Conservation (phyloP, 2,797 vertebrate genomes). For the Halcyon smyrnensis region DNA sequence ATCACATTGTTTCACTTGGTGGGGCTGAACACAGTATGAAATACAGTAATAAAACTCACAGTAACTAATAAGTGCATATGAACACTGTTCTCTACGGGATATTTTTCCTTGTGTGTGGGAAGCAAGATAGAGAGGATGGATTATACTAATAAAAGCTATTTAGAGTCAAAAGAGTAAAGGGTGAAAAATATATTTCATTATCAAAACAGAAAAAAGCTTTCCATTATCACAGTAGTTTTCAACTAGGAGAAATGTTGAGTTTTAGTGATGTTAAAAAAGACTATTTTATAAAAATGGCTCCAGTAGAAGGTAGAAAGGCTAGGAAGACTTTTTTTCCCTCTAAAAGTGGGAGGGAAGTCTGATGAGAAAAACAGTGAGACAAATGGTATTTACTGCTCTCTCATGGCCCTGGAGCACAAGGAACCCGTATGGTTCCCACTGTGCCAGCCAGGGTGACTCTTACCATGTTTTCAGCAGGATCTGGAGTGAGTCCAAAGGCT, state of each 20-base stretch:
- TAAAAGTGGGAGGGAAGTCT: background rate
- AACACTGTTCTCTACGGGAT: background rate
- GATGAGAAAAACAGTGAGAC: background rate
- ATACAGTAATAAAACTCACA: background rate
- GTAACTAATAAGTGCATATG: background rate
- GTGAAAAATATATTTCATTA: background rate
- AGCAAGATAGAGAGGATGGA: background rate
- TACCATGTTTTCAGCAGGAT: background rate
- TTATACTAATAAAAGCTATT: background rate
- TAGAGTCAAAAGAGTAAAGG: background rate
- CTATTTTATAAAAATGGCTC: background rate
- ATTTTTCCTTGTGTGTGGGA: background rate
- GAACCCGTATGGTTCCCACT: rapidly evolving
- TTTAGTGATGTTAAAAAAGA: background rate
- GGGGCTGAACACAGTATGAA: background rate
- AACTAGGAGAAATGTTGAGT: background rate
- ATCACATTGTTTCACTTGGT: background rate
- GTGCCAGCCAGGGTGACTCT: background rate
- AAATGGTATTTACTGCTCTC: background rate
- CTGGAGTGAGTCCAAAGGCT: background rate
- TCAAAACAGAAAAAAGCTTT: background rate
- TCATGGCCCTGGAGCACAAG: background rate
- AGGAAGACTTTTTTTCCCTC: background rate
- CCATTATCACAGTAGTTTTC: background rate
- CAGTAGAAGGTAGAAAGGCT: background rate